These are phyloP conservation scores for Pterocles gutturalis DNA, from an alignment of 2,113 vertebrate species.

Conservation along the genomic window DNA sequence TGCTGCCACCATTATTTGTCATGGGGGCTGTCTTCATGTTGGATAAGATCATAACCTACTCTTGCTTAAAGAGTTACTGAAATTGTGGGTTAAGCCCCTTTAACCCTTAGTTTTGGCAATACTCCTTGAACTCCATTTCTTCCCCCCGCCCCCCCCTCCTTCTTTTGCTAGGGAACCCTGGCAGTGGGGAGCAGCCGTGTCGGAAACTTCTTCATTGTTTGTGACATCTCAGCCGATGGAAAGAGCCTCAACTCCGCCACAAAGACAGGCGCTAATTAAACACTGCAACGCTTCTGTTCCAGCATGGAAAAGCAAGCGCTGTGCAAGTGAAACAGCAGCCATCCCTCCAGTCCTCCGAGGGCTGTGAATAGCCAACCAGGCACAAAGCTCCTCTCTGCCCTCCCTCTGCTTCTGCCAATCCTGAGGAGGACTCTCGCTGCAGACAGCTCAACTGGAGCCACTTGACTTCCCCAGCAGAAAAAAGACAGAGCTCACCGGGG, in stretches of 20 bases:
- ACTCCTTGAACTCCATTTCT: background rate
- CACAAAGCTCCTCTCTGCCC: background rate
- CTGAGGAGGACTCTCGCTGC: background rate
- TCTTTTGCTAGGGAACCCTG: background rate
- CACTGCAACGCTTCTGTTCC: background rate
- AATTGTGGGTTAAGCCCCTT: background rate
- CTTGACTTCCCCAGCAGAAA: background rate
- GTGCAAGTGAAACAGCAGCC: background rate
- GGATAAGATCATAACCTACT: background rate
- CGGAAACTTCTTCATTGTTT: background rate
- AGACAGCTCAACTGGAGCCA: background rate
- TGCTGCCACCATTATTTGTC: background rate
- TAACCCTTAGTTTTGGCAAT: background rate
- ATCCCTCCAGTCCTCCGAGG: background rate
- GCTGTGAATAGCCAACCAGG: background rate
- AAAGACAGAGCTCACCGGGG: rapidly evolving
- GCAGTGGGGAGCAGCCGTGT: rapidly evolving
- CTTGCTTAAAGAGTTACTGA: background rate
- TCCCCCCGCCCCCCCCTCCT: rapidly evolving
- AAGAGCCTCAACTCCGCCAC: background rate
- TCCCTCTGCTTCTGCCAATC: background rate
- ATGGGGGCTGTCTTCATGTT: background rate
- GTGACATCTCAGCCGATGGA: background rate
- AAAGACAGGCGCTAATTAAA: background rate
- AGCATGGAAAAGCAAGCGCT: rapidly evolving